Evolutionary conservation across 2,113 vertebrate genomes (phyloP).

Genomic region (Anthoscopus minutus): DNA sequence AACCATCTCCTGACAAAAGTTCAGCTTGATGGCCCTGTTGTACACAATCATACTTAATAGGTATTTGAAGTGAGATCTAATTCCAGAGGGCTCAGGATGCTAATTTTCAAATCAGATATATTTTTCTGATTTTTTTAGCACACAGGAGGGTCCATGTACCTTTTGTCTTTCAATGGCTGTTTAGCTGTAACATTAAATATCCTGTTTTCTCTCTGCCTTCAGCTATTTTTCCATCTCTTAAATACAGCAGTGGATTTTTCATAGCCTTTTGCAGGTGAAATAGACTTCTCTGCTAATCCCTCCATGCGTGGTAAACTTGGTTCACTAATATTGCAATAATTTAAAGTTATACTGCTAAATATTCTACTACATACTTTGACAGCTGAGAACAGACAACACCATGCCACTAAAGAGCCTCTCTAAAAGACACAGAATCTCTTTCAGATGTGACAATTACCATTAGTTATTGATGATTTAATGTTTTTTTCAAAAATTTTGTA

Average conservation of each 20-base stretch:
- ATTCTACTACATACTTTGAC: background rate
- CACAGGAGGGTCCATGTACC: background rate
- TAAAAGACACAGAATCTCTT: background rate
- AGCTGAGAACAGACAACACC: background rate
- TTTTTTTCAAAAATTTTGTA: background rate
- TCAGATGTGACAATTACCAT: background rate
- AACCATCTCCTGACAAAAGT: background rate
- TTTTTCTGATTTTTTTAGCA: background rate
- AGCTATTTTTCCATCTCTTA: background rate
- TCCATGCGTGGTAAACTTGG: background rate
- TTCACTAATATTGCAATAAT: constrained; percentile 2
- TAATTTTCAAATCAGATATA: background rate
- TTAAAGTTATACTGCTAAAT: constrained; percentile 23
- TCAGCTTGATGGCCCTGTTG: background rate
- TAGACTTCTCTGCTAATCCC: background rate
- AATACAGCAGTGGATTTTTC: background rate
- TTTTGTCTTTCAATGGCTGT: constrained; percentile 6
- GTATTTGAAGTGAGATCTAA: background rate
- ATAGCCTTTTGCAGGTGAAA: background rate
- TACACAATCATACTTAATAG: background rate
- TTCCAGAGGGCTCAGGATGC: background rate
- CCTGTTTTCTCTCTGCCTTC: background rate
- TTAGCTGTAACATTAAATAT: constrained; percentile 11
- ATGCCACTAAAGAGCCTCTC: background rate
- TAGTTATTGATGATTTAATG: background rate